Conservation (phyloP, 2,113 vertebrate genomes). For the Parus major region DNA sequence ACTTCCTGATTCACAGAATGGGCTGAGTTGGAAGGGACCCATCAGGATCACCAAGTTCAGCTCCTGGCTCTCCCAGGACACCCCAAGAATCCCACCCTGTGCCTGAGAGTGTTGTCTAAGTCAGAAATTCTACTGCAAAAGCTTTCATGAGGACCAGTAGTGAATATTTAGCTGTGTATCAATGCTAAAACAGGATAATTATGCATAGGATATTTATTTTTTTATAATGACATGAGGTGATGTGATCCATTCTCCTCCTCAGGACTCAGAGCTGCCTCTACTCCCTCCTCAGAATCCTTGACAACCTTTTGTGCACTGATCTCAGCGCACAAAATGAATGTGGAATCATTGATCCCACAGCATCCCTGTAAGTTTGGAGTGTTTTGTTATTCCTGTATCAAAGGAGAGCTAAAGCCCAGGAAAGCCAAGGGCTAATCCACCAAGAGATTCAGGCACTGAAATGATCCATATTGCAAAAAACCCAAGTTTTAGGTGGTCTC, state of each 20-base stretch:
- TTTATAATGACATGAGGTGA: neutral
- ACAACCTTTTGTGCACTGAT: neutral
- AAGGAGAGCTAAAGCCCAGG: neutral
- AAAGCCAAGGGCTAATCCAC: neutral
- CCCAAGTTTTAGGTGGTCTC: neutral
- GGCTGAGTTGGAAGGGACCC: neutral
- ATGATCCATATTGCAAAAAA: neutral
- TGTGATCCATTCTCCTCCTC: neutral
- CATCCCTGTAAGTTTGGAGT: neutral
- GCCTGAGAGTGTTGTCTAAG: fast-evolving
- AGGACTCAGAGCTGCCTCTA: neutral
- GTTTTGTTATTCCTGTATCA: neutral
- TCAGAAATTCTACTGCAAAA: neutral
- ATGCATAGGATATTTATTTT: fast-evolving
- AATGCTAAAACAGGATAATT: neutral
- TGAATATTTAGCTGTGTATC: neutral
- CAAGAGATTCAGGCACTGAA: neutral
- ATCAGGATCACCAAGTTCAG: neutral
- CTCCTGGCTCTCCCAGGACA: neutral
- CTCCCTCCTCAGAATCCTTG: neutral
- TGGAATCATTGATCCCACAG: neutral
- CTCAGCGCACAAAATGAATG: no score
- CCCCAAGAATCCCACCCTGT: neutral
- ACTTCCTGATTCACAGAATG: neutral
- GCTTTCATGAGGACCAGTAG: neutral